These are phyloP conservation scores for Taeniopygia guttata DNA, from an alignment of 2,797 vertebrate genomes.

Conservation along the genomic window DNA sequence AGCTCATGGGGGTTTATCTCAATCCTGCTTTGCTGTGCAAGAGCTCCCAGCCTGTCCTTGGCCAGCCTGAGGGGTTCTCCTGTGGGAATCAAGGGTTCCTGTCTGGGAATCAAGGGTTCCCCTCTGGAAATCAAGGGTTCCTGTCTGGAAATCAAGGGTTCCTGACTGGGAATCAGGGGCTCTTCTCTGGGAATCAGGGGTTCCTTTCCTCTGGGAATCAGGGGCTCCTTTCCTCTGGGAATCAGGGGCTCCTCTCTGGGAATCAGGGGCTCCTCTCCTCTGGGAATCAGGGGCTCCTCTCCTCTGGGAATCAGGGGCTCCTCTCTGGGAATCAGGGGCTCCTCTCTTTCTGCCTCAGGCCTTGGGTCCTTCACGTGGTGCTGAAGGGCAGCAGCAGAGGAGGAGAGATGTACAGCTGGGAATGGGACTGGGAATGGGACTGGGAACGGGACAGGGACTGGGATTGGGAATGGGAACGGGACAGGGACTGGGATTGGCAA, in stretches of 20 bases:
- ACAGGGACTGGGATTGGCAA: rapidly evolving
- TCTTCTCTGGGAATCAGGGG: no score
- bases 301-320: no score
- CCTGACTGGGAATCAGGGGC: no score
- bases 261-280: no score
- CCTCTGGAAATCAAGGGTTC: neutral
- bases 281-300: no score
- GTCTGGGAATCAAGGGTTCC: neutral
- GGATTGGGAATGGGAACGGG: no score
- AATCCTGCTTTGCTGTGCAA: neutral
- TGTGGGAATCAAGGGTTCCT: neutral
- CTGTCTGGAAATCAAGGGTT: no score
- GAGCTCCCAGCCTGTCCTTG: neutral
- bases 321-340: no score
- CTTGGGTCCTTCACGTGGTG: neutral
- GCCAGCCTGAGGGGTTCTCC: neutral
- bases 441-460: no score
- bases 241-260: no score
- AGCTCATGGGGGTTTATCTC: neutral
- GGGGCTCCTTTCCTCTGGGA: no score
- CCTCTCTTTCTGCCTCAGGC: neutral
- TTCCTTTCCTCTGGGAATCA: no score
- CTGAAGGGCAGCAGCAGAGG: neutral
- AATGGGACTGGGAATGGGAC: rapidly evolving
- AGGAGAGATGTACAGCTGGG: neutral